phyloP scores from a whole-genome alignment of 2,113 vertebrate species.

The Notiomystis cincta region DNA sequence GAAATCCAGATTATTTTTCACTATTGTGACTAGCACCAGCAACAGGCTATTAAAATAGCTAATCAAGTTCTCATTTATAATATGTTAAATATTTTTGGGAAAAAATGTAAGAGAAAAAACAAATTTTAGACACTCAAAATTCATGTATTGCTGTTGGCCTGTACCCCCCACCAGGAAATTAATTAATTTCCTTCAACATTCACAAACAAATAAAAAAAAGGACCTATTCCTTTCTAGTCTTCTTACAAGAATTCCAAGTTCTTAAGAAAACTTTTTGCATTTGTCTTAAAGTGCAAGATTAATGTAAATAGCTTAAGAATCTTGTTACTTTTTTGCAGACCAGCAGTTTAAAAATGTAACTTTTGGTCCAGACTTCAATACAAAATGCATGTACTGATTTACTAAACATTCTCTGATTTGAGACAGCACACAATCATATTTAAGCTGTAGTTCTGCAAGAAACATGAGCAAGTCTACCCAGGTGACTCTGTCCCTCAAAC shows the following conservation, averaged over 20 bases:
- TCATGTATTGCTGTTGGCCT: background rate
- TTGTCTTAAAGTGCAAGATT: background rate
- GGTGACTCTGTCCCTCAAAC: background rate
- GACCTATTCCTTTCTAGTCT: background rate
- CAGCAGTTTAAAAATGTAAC: background rate
- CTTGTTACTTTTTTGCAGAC: background rate
- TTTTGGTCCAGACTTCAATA: background rate
- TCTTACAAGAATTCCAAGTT: background rate
- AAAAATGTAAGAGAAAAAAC: background rate
- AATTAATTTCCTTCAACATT: background rate
- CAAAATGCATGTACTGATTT: background rate
- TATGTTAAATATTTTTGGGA: too few relatives aligned
- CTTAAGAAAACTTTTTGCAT: background rate
- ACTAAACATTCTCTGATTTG: background rate
- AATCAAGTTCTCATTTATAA: background rate
- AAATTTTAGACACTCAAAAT: background rate
- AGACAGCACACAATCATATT: background rate
- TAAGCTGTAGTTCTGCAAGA: background rate
- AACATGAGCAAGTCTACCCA: background rate
- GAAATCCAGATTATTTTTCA: background rate
- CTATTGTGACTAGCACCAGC: background rate
- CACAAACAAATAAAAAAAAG: rapidly evolving
- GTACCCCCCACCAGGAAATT: background rate
- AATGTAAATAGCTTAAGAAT: background rate
- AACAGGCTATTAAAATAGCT: background rate